Evolutionary conservation across 2,888 invertebrate genomes (phyloP).

Genomic region (Drosophila antonietae): DNA sequence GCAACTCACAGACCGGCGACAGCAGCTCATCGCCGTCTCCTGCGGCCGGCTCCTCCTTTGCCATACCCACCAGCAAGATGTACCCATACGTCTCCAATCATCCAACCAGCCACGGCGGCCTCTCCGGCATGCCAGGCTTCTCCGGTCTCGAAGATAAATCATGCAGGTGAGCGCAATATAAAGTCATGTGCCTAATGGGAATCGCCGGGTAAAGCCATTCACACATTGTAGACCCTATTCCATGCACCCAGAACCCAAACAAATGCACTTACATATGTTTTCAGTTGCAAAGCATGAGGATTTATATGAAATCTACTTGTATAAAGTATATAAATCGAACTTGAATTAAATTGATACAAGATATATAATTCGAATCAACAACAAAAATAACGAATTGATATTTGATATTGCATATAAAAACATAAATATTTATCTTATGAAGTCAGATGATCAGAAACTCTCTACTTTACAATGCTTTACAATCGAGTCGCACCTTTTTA

Average conservation of each 20-base stretch:
- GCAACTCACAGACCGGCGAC: constrained; percentile 81
- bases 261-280: no score
- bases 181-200: no score
- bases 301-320: no score
- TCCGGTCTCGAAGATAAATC: constrained; percentile 85
- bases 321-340: no score
- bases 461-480: background rate
- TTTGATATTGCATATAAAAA: background rate
- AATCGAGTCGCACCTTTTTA: background rate
- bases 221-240: background rate
- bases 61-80: constrained; percentile 92
- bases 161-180: constrained; percentile 80
- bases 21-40: constrained; percentile 81
- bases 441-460: background rate
- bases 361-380: no score
- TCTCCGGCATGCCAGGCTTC: constrained; percentile 89
- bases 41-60: constrained; percentile 85
- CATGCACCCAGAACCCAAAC: background rate
- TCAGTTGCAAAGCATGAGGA: no score
- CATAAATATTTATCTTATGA: background rate
- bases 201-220: background rate
- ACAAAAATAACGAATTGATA: no score
- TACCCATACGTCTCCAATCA: constrained; percentile 94
- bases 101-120: constrained; percentile 90
- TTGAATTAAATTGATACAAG: no score